Evolutionary conservation across 2,797 vertebrate species (phyloP).

Genomic region (Avahi laniger): DNA sequence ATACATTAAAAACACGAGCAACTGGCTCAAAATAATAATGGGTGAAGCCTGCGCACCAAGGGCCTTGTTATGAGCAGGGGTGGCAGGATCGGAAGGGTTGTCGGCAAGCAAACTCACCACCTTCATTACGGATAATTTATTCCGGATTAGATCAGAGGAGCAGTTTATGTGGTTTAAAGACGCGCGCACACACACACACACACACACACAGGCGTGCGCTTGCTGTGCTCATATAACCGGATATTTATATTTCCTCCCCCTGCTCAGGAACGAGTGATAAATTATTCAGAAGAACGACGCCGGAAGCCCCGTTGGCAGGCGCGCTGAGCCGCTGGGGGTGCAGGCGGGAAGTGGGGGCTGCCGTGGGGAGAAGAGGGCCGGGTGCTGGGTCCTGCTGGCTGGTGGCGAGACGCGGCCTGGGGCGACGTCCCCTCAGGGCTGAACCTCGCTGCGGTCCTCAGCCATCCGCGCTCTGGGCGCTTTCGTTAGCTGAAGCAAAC

Average conservation of each 20-base stretch:
- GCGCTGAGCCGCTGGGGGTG: neutral
- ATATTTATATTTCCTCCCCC: conserved; percentile 52
- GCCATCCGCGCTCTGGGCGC: fast-evolving
- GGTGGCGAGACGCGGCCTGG: fast-evolving
- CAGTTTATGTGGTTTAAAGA: conserved; percentile 62
- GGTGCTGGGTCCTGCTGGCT: neutral
- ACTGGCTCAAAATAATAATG: conserved; percentile 37
- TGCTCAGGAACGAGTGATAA: conserved; percentile 50
- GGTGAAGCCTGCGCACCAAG: neutral
- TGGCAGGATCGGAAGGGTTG: conserved; percentile 50
- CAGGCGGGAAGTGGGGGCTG: fast-evolving
- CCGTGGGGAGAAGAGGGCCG: fast-evolving
- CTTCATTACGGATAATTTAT: conserved; percentile 71
- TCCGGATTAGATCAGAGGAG: conserved; percentile 73
- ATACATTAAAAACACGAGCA: conserved; percentile 48
- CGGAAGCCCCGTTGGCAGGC: conserved; percentile 14
- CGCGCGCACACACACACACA: fast-evolving
- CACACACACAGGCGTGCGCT: fast-evolving
- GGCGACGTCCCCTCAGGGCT: neutral
- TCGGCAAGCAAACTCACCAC: conserved; percentile 46
- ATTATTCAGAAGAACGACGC: conserved; percentile 72
- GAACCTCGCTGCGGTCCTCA: neutral
- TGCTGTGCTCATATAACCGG: fast-evolving
- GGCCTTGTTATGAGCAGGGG: conserved; percentile 43
- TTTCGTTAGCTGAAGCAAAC: too few species aligned